Conservation (phyloP, 1,140 invertebrate genomes). For the Tetramorium parvispinum region DNA sequence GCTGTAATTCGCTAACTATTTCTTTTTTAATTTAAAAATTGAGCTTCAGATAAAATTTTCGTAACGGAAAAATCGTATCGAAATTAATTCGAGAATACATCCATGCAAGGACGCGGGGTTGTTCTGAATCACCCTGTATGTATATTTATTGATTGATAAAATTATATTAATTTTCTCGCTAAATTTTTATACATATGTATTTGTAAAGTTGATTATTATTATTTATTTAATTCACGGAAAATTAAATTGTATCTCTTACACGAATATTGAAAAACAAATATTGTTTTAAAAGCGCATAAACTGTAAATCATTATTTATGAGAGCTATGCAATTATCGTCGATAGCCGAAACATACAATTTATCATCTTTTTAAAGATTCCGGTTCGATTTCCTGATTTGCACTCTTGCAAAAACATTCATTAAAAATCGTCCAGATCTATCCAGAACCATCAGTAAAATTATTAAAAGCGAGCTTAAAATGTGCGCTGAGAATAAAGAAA, state of each 20-base stretch:
- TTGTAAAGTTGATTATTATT: slow-evolving; percentile 8
- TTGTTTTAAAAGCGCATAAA: slow-evolving; percentile 38
- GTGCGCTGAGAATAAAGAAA: slow-evolving; percentile 32
- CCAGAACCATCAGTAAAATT: slow-evolving; percentile 50
- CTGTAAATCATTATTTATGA: slow-evolving; percentile 43
- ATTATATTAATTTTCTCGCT: slow-evolving; percentile 9
- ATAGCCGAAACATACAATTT: slow-evolving; percentile 9
- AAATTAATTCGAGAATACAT: too few species aligned
- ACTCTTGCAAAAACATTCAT: slow-evolving; percentile 45
- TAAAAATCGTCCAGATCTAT: slow-evolving; percentile 37
- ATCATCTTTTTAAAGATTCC: slow-evolving; percentile 5
- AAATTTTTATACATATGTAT: slow-evolving; percentile 3
- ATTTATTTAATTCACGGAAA: slow-evolving; percentile 20
- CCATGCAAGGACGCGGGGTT: too few species aligned
- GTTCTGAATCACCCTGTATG: too few species aligned
- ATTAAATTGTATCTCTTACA: slow-evolving; percentile 12
- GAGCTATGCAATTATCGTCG: slow-evolving; percentile 8
- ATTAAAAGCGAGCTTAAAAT: slow-evolving; percentile 53
- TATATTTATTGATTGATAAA: slow-evolving; percentile 9
- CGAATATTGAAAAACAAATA: slow-evolving; percentile 14
- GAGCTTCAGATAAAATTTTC: too few species aligned
- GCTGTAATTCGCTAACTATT: too few species aligned
- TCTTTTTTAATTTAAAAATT: too few species aligned
- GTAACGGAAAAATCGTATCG: too few species aligned
- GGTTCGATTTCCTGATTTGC: slow-evolving; percentile 28